Conservation (phyloP, 2,113 vertebrate species). For the Xenus cinereus region DNA sequence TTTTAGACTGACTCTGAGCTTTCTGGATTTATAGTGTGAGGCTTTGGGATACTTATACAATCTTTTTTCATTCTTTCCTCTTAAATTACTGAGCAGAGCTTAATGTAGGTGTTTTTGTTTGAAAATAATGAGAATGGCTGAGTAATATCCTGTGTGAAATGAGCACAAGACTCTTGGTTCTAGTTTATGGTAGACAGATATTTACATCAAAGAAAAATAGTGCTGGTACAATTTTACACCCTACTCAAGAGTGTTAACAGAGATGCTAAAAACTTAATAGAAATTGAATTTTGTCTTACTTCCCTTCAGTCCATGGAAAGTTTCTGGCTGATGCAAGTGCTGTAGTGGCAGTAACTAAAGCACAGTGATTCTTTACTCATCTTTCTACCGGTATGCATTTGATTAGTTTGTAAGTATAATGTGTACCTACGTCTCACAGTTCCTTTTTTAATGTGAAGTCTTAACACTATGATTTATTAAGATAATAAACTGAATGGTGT, state of each 20-base stretch:
- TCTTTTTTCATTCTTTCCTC: not conserved
- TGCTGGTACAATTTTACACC: not conserved
- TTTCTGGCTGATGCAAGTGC: not conserved
- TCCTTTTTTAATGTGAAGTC: not conserved
- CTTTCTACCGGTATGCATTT: not conserved
- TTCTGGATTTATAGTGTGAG: constrained; percentile 10
- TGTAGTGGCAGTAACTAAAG: not conserved
- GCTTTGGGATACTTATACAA: not conserved
- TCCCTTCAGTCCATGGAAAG: not conserved
- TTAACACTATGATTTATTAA: not conserved
- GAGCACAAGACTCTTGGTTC: not conserved
- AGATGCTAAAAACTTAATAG: not conserved
- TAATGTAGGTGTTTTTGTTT: not conserved
- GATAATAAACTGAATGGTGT: not conserved
- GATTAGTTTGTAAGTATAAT: not conserved
- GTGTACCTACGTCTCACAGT: not conserved
- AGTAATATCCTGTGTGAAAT: constrained; percentile 29
- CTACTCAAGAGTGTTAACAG: not conserved
- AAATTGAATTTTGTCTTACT: not conserved
- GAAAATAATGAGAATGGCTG: not conserved
- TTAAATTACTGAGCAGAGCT: not conserved
- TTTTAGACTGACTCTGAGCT: not conserved
- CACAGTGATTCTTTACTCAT: not conserved
- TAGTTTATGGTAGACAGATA: not conserved
- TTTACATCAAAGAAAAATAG: not conserved